Percentiles rank a stretch among this genome's conserved stretches.
These are phyloP conservation scores for Brachynemurus nebulosus DNA, from an alignment of 2,888 invertebrate species.

Conservation along the genomic window DNA sequence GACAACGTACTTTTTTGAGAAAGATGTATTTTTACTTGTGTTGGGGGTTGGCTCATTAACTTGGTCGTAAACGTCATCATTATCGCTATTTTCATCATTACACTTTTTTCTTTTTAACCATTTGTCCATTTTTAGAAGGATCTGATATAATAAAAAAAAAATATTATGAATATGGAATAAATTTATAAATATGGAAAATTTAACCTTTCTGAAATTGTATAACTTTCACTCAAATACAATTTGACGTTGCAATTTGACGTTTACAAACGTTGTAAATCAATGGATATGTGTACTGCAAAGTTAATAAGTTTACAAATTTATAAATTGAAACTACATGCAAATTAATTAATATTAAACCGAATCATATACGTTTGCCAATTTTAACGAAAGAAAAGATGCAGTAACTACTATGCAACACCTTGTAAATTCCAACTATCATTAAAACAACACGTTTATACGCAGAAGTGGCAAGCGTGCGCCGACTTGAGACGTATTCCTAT, in stretches of 20 bases:
- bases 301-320: slow-evolving; percentile 10
- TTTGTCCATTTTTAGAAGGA: slow-evolving; percentile 2
- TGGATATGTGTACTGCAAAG: slow-evolving; percentile 10
- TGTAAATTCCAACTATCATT: too few species aligned
- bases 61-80: not conserved
- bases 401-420: too few species aligned
- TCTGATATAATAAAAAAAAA: slow-evolving; percentile 7
- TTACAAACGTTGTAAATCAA: too few species aligned
- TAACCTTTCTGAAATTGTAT: too few species aligned
- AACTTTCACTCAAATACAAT: slow-evolving; percentile 8
- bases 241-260: slow-evolving; percentile 7
- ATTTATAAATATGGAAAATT: too few species aligned
- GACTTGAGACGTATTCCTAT: too few species aligned
- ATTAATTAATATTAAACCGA: slow-evolving; percentile 7
- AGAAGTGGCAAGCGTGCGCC: too few species aligned
- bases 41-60: not conserved
- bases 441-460: too few species aligned
- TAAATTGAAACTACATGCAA: slow-evolving; percentile 11
- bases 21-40: not conserved
- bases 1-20: slow-evolving; percentile 4
- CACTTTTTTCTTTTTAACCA: not conserved
- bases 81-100: not conserved
- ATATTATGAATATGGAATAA: slow-evolving; percentile 3
- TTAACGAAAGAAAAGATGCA: too few species aligned
- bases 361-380: too few species aligned